A percentile compares a stretch with the other conserved stretches of the same genome.
Evolutionary conservation across 1,140 invertebrate genomes (phyloP).

Genomic region (Riptortus pedestris): DNA sequence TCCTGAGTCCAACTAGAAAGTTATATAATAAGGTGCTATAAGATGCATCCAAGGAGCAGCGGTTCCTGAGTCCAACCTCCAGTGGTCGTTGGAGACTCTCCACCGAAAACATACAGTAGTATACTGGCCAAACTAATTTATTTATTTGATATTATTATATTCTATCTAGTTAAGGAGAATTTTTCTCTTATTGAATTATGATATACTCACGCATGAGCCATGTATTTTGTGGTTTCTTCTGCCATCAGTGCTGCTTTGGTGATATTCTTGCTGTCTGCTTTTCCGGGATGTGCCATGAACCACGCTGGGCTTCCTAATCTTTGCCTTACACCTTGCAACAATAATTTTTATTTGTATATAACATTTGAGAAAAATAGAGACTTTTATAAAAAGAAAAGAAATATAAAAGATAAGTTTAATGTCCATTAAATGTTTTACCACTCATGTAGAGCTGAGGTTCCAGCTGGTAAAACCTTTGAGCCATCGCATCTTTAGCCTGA

Average conservation of each 20-base stretch:
- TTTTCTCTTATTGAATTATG: too few species aligned
- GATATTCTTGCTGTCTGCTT: slow-evolving; percentile 41
- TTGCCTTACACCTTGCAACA: slow-evolving; percentile 39
- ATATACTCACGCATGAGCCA: slow-evolving; percentile 42
- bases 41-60: too few species aligned
- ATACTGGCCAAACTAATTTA: too few species aligned
- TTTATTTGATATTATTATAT: too few species aligned
- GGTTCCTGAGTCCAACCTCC: too few species aligned
- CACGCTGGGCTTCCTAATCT: slow-evolving; percentile 40
- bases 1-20: too few species aligned
- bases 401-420: neutral
- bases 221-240: slow-evolving; percentile 43
- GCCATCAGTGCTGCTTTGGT: slow-evolving; percentile 42
- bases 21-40: too few species aligned
- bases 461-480: slow-evolving; percentile 35
- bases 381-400: neutral
- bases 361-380: slow-evolving; percentile 1
- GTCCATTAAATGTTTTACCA: slow-evolving; percentile 33
- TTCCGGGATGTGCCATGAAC: slow-evolving; percentile 43
- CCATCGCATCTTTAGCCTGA: slow-evolving; percentile 35
- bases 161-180: too few species aligned
- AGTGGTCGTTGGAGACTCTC: too few species aligned
- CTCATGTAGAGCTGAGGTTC: slow-evolving; percentile 37
- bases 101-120: too few species aligned
- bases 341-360: too few species aligned